A percentile compares a stretch with the other conserved stretches of the same genome.
Evolutionary conservation across 2,888 invertebrate species (phyloP).

Genomic region (Lochmaea crataegi): DNA sequence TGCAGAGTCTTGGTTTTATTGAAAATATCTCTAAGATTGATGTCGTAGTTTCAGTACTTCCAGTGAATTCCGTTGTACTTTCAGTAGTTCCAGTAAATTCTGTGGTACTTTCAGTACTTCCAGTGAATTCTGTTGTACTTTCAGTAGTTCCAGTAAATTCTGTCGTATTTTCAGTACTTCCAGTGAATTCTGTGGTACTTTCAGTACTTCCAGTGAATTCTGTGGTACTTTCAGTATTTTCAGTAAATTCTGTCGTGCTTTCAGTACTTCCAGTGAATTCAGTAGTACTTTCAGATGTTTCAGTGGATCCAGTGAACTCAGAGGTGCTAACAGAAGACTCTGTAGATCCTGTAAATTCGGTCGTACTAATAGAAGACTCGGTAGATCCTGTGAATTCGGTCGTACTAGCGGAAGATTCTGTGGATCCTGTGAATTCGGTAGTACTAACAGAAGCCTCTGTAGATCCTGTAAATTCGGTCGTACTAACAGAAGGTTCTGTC

Average conservation of each 20-base stretch:
- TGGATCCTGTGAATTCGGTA: slow-evolving; percentile 10
- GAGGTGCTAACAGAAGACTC: slow-evolving; percentile 41
- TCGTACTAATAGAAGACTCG: slow-evolving; percentile 39
- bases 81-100: slow-evolving; percentile 40
- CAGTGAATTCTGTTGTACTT: slow-evolving; percentile 37
- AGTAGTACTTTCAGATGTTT: slow-evolving; percentile 43
- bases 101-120: slow-evolving; percentile 32
- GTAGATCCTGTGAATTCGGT: slow-evolving; percentile 46
- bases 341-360: slow-evolving; percentile 29
- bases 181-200: slow-evolving; percentile 28
- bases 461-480: slow-evolving; percentile 29
- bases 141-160: slow-evolving; percentile 40
- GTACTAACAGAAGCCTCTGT: not conserved
- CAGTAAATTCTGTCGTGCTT: slow-evolving; percentile 44
- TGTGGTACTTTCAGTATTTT: slow-evolving; percentile 41
- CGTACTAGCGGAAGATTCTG: not conserved
- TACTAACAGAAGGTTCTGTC: slow-evolving; percentile 29
- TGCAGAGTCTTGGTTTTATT: slow-evolving; percentile 70
- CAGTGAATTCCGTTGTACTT: slow-evolving; percentile 34
- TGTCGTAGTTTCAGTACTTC: slow-evolving; percentile 42
- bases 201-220: slow-evolving; percentile 21
- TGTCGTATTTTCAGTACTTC: slow-evolving; percentile 41
- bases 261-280: slow-evolving; percentile 47
- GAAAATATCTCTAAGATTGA: slow-evolving; percentile 66
- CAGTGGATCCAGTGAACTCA: slow-evolving; percentile 35